Evolutionary conservation across 2,797 vertebrate species (phyloP), one percentile per base, ranked within the genome.

Genomic region (Eulemur rubriventer): DNA sequence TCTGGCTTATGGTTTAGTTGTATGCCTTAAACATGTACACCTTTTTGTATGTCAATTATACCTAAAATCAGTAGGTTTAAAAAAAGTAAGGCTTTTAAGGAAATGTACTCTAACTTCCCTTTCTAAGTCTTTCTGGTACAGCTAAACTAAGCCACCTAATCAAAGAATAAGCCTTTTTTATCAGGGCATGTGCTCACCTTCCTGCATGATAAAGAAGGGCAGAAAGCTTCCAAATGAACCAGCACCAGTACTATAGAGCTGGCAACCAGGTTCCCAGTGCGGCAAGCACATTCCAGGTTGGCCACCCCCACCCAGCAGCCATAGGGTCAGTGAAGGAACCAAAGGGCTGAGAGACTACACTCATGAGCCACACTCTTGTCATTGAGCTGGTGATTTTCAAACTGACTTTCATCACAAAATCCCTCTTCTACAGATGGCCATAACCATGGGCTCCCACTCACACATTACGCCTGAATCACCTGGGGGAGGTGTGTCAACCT

Each of bases 61-160:
- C 7, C 3, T 70, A 35, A 75, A 33, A 69, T 87, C 6, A 2
- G 24, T 90, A 65, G 78, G 48, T n/a, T 93, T n/a, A 61, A 89
- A 91, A 52, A 92, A 63, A 72, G 59, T 14, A 87, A 59, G 33
- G 5, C 24, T 43, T 73, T 41, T 84, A 94, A 72, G 50, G 24
- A 96, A 65, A 76, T 20, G 20, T 43, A 73, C 67, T 88, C 67
- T 86, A 84, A 92, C 14, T 94, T 84, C 35, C 76, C 38, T 79
- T 55, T 50, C 55, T 65, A 33, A 82, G 50, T 4, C 46, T 46
- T 96, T 67, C 6, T 35, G 22, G 9, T 18, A 75, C 75, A 95
- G 78, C 35, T 63, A 95, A 89, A 91, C 18, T 13, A 55, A 87
- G n/a, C 35, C 35, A 75, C 52, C 41, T 73, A 76, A 46, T 59